Evolutionary conservation across 2,113 vertebrate species (phyloP).

Genomic region (Phylloscopus trochilus): DNA sequence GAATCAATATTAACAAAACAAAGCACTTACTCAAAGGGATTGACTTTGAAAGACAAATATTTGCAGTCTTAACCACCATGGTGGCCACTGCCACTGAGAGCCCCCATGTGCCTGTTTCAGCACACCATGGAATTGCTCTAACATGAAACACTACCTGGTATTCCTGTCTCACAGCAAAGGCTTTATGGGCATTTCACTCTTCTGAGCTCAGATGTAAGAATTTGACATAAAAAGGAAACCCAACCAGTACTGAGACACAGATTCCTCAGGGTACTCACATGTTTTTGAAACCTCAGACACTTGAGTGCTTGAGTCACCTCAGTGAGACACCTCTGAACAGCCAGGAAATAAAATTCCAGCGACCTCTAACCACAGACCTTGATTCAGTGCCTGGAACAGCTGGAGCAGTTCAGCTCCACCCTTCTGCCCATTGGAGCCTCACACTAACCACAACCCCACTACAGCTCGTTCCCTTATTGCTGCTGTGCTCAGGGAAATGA

Average conservation of each 20-base stretch:
- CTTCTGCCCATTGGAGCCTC: neutral
- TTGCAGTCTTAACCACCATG: neutral
- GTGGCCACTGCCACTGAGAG: neutral
- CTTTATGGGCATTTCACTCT: neutral
- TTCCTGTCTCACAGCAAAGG: neutral
- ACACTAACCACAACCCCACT: neutral
- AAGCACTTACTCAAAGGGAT: neutral
- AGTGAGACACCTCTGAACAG: neutral
- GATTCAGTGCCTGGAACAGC: neutral
- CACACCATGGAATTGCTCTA: neutral
- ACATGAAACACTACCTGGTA: neutral
- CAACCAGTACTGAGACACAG: neutral
- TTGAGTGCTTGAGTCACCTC: neutral
- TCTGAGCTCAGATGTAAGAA: neutral
- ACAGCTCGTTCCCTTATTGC: neutral
- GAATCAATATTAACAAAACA: neutral
- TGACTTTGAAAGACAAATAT: neutral
- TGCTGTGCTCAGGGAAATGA: neutral
- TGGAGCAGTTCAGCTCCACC: neutral
- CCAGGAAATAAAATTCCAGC: neutral
- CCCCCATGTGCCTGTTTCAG: rapidly evolving
- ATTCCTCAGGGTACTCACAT: neutral
- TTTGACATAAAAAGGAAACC: neutral
- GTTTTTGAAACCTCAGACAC: neutral
- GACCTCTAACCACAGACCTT: neutral